phyloP scores from a whole-genome alignment of 1,140 invertebrate genomes.

The Penaeus chinensis region DNA sequence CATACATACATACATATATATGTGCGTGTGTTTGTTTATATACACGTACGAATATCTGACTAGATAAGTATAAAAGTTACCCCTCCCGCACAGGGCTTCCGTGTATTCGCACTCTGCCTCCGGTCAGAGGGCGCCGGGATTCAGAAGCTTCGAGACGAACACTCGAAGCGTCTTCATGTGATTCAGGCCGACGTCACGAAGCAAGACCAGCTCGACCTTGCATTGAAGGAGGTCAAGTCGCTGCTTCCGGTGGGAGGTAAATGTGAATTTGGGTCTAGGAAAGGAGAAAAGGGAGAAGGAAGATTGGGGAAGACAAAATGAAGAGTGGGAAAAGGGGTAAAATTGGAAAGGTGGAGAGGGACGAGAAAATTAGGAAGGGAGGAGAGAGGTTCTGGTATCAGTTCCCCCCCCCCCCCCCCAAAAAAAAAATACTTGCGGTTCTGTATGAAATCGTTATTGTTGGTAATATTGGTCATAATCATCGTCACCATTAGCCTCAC shows the following conservation, averaged over 20 bases:
- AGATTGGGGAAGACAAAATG: neutral
- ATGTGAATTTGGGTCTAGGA: neutral
- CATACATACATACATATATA: too few species aligned
- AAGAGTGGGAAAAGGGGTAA: neutral
- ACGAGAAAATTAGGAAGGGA: too few species aligned
- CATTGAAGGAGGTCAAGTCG: conserved; percentile 31
- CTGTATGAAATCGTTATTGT: too few species aligned
- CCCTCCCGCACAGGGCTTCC: conserved; percentile 65
- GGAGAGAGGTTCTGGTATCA: too few species aligned
- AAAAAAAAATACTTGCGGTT: too few species aligned
- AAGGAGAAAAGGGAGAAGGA: neutral
- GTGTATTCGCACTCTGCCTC: conserved; percentile 77
- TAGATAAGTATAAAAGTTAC: neutral
- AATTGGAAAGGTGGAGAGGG: neutral
- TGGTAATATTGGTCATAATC: too few species aligned
- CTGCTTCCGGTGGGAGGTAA: conserved; percentile 28
- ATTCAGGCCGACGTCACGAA: conserved; percentile 77
- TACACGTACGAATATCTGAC: too few species aligned
- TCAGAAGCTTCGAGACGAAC: conserved; percentile 64
- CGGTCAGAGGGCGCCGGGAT: conserved; percentile 68
- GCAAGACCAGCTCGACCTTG: conserved; percentile 70
- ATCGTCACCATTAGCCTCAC: too few species aligned
- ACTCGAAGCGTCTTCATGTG: conserved; percentile 67
- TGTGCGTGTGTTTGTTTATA: too few species aligned
- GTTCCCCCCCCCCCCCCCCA: too few species aligned